Evolutionary conservation across 1,140 invertebrate species (phyloP).

Genomic region (Trachymyrmex septentrionalis): DNA sequence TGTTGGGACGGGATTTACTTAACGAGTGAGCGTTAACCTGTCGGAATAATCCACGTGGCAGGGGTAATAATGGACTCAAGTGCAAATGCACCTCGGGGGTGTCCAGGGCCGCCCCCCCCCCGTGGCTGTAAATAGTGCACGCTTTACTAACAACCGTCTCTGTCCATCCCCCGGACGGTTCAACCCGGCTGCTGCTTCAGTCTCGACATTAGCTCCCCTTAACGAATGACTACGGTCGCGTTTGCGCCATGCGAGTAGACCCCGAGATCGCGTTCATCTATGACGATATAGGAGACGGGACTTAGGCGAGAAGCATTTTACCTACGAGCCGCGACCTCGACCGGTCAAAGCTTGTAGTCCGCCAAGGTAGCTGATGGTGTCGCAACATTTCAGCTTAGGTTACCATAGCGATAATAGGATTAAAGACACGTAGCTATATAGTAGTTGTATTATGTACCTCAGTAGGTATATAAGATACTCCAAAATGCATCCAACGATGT

Average conservation of each 20-base stretch:
- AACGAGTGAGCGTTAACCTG: constrained; percentile 82
- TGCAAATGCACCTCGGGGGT: constrained; percentile 77
- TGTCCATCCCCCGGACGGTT: constrained; percentile 7
- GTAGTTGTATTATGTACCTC: constrained; percentile 35
- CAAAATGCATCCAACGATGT: not conserved
- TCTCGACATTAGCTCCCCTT: constrained; percentile 25
- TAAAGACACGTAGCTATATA: constrained; percentile 41
- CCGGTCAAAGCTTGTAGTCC: constrained; percentile 37
- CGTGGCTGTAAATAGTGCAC: constrained; percentile 61
- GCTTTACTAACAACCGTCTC: constrained; percentile 55
- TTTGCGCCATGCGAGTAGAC: constrained; percentile 58
- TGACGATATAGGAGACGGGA: constrained; percentile 53
- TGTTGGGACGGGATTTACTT: constrained; percentile 80
- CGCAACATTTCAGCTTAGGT: constrained; percentile 57
- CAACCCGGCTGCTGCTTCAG: not conserved
- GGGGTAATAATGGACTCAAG: constrained; percentile 81
- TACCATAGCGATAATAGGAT: constrained; percentile 56
- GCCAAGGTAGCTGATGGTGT: constrained; percentile 30
- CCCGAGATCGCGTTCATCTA: constrained; percentile 57
- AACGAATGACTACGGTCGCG: constrained; percentile 38
- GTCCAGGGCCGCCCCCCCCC: constrained; percentile 11
- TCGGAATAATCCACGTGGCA: constrained; percentile 81
- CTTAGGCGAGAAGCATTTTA: constrained; percentile 42
- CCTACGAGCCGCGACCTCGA: constrained; percentile 21
- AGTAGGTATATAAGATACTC: not conserved